phyloP scores from a whole-genome alignment of 2,888 invertebrate genomes.

The Drosophila emarginata region DNA sequence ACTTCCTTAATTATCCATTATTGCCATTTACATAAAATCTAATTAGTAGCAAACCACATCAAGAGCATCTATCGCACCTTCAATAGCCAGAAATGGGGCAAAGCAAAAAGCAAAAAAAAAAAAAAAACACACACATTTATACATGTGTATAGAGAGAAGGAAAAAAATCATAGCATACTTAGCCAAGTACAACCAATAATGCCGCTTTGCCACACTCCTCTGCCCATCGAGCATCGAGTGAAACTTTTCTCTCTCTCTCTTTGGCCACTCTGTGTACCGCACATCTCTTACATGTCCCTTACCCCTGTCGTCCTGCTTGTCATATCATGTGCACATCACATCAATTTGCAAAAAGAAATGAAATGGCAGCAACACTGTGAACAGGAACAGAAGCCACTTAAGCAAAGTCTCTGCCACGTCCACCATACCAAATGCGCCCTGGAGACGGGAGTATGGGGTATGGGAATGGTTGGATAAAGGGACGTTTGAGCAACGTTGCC shows the following conservation, averaged over 20 bases:
- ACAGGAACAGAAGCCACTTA: conserved; percentile 52
- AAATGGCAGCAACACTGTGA: conserved; percentile 51
- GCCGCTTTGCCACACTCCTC: conserved; percentile 11
- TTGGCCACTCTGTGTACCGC: too few relatives aligned
- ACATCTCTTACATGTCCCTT: too few relatives aligned
- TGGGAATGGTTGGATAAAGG: too few relatives aligned
- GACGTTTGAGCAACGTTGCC: too few relatives aligned
- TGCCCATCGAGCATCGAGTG: background rate
- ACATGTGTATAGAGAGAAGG: background rate
- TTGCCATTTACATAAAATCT: conserved; percentile 59
- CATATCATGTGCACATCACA: conserved; percentile 69
- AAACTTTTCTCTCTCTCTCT: too few relatives aligned
- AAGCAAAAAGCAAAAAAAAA: background rate
- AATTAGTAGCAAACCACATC: conserved; percentile 52
- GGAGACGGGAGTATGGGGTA: background rate
- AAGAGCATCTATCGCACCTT: conserved; percentile 8
- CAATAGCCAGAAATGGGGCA: conserved; percentile 23
- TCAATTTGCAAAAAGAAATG: conserved; percentile 64
- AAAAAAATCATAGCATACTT: conserved; percentile 17
- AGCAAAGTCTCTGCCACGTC: conserved; percentile 37
- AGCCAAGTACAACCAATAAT: background rate
- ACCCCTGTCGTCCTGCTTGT: conserved; percentile 23
- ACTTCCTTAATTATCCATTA: conserved; percentile 47
- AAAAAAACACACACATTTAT: background rate
- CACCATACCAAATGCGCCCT: conserved; percentile 11